Evolutionary conservation across 1,140 invertebrate species (phyloP).

Genomic region (Lutraria rhynchaena): DNA sequence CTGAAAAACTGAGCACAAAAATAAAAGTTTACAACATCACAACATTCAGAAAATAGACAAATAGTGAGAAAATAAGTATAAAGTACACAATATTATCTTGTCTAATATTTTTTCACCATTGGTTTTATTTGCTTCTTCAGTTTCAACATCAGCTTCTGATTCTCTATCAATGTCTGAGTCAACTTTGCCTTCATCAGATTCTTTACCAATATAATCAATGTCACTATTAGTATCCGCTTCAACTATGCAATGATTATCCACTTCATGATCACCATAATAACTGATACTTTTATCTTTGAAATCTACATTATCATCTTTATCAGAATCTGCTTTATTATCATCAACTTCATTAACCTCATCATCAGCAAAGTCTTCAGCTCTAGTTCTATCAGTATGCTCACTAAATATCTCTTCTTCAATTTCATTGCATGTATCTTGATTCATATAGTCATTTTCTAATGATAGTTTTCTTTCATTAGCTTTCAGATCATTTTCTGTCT

Average conservation of each 20-base stretch:
- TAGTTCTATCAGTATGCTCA: conserved; percentile 35
- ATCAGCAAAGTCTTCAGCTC: conserved; percentile 37
- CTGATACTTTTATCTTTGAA: background rate
- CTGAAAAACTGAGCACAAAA: too few species aligned
- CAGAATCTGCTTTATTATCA: background rate
- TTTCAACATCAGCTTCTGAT: background rate
- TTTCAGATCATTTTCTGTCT: background rate
- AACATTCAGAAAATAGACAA: too few species aligned
- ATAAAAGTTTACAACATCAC: too few species aligned
- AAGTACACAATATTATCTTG: too few species aligned
- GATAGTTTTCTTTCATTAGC: background rate
- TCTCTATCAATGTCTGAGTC: background rate
- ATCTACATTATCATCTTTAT: conserved; percentile 9
- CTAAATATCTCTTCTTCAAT: conserved; percentile 49
- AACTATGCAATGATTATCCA: background rate
- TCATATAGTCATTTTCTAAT: background rate
- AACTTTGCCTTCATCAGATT: background rate
- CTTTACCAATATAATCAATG: background rate
- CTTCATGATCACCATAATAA: too few species aligned
- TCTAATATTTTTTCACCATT: background rate
- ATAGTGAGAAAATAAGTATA: too few species aligned
- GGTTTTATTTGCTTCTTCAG: background rate
- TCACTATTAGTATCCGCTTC: background rate
- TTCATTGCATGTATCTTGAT: conserved; percentile 50
- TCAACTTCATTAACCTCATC: conserved; percentile 14